phyloP scores from a whole-genome alignment of 2,113 vertebrate genomes.

The Spilogale gracilis region DNA sequence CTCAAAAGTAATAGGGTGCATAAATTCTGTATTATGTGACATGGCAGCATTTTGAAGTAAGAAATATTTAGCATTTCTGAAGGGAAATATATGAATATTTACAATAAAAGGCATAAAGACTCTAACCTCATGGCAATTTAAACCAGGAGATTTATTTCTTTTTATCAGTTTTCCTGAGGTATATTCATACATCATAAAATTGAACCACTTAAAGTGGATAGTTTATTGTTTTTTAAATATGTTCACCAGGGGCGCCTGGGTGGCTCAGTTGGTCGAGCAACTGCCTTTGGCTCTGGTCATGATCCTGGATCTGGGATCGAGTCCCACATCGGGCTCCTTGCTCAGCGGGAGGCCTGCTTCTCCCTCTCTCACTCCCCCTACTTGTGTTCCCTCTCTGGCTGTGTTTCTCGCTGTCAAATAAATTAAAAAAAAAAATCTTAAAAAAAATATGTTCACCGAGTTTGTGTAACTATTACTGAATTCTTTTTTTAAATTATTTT shows the following conservation, averaged over 20 bases:
- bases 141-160: neutral
- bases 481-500: too few relatives aligned
- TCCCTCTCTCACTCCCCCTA: too few relatives aligned
- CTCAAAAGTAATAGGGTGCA: neutral
- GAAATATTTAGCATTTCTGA: neutral
- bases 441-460: neutral
- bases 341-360: too few relatives aligned
- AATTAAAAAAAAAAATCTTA: too few relatives aligned
- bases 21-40: neutral
- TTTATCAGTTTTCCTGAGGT: slow-evolving; percentile 8
- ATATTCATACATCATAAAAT: slow-evolving; percentile 16
- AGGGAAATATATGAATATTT: neutral
- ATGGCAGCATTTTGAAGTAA: neutral
- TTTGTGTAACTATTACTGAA: neutral
- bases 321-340: too few relatives aligned
- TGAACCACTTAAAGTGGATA: neutral
- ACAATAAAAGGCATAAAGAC: neutral
- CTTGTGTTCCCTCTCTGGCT: too few relatives aligned
- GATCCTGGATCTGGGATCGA: too few relatives aligned
- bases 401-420: too few relatives aligned
- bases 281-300: too few relatives aligned
- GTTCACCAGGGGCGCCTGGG: neutral
- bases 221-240: neutral
- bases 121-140: neutral
- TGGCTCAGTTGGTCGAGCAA: too few relatives aligned